Evolutionary conservation across 2,888 invertebrate species (phyloP).

Genomic region (Drosophila affinis): DNA sequence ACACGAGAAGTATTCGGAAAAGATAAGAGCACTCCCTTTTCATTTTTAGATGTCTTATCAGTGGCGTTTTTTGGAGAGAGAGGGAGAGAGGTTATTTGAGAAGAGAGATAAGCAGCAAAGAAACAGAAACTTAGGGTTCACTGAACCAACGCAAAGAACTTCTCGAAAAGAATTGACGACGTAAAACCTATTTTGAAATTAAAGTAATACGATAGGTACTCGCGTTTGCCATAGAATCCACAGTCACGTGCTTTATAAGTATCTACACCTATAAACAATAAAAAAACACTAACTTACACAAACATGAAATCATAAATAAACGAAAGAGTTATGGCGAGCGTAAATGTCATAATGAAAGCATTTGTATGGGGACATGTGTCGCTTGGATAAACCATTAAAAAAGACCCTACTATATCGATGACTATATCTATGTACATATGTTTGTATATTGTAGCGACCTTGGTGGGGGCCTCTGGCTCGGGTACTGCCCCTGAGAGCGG

Average conservation of each 20-base stretch:
- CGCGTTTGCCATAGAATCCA: not conserved
- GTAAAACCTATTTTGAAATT: not conserved
- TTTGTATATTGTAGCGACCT: constrained; percentile 23
- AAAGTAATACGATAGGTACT: not conserved
- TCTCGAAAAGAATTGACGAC: too few species aligned
- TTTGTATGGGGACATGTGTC: constrained; percentile 55
- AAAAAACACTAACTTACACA: constrained; percentile 16
- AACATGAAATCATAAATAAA: constrained; percentile 29
- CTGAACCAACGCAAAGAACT: constrained; percentile 18
- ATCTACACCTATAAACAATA: constrained; percentile 4
- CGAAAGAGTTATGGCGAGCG: constrained; percentile 9
- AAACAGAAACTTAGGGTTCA: constrained; percentile 26
- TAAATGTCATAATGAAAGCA: constrained; percentile 51
- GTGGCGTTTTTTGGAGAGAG: not conserved
- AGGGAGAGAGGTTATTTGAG: not conserved
- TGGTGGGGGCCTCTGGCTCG: not conserved
- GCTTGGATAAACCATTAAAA: constrained; percentile 25
- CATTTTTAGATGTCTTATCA: constrained; percentile 18
- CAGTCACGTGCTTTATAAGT: constrained; percentile 8
- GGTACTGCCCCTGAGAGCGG: not conserved
- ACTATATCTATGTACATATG: not conserved
- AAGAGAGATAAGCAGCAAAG: not conserved
- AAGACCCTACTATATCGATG: not conserved
- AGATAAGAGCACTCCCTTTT: not conserved
- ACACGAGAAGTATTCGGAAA: not conserved